Percentiles rank a stretch among this genome's conserved stretches.
Conservation (phyloP, 2,113 vertebrate species). For the Cnemophilus loriae region DNA sequence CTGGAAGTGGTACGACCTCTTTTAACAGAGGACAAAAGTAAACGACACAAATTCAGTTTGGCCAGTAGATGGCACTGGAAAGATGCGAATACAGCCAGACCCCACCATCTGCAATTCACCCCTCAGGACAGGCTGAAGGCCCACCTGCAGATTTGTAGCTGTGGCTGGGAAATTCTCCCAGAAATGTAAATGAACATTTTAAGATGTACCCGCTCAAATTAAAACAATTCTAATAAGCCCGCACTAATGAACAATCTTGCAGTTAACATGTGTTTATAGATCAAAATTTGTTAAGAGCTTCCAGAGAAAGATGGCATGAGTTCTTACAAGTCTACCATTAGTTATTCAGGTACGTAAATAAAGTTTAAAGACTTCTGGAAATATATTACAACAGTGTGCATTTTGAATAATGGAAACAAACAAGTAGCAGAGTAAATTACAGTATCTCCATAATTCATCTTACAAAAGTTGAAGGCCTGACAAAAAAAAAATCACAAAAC, state of each 20-base stretch:
- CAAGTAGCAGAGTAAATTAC: background rate
- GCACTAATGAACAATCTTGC: background rate
- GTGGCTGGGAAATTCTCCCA: background rate
- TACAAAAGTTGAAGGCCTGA: background rate
- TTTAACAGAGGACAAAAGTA: background rate
- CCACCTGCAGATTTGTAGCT: background rate
- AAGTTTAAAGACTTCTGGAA: background rate
- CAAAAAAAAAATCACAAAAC: background rate
- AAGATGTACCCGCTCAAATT: background rate
- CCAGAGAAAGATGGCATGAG: background rate
- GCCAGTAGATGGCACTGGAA: slow-evolving; percentile 58
- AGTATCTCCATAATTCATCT: background rate
- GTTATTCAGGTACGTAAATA: background rate
- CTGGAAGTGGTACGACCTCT: background rate
- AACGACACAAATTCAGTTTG: background rate
- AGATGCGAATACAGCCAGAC: background rate
- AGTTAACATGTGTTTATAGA: background rate
- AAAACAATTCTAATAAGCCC: background rate
- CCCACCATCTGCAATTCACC: background rate
- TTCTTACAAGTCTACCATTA: background rate
- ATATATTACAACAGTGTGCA: background rate
- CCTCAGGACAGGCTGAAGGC: background rate
- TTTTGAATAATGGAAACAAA: background rate
- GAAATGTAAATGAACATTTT: background rate
- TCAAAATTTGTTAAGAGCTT: background rate